These are phyloP conservation scores for Phrixothrix hirtus DNA, from an alignment of 2,888 invertebrate genomes.

Conservation along the genomic window DNA sequence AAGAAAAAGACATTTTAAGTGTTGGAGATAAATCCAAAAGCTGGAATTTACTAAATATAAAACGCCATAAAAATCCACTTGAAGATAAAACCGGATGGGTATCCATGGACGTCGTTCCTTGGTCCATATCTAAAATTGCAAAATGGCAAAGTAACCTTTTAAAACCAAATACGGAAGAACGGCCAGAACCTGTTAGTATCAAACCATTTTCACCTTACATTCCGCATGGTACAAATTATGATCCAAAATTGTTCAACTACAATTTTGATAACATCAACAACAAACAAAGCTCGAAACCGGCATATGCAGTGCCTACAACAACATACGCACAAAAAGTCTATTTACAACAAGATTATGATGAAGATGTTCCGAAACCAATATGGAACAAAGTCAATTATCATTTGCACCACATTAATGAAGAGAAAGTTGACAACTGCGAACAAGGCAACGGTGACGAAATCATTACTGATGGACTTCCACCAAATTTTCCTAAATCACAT, in stretches of 20 bases:
- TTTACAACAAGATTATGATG: conserved; percentile 31
- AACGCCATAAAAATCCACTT: conserved; percentile 63
- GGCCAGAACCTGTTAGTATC: conserved; percentile 38
- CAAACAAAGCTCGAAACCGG: conserved; percentile 18
- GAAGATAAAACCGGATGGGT: conserved; percentile 79
- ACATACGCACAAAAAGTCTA: conserved; percentile 45
- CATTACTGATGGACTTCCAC: conserved; percentile 61
- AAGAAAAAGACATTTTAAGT: conserved; percentile 7
- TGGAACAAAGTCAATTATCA: conserved; percentile 50
- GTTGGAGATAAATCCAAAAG: conserved; percentile 55
- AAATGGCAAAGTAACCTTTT: conserved; percentile 69
- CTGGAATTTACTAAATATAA: conserved; percentile 59
- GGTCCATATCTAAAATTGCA: conserved; percentile 79
- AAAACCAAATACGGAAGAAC: conserved; percentile 53
- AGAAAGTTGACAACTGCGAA: conserved; percentile 34
- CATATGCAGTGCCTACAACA: conserved; percentile 29
- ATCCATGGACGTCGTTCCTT: conserved; percentile 74
- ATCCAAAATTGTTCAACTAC: conserved; percentile 5
- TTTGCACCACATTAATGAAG: conserved; percentile 53
- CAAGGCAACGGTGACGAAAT: conserved; percentile 45
- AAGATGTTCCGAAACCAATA: conserved; percentile 24
- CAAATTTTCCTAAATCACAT: conserved; percentile 57
- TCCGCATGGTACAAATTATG: background rate
- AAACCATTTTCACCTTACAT: conserved; percentile 36
- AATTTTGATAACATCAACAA: background rate